Conservation (phyloP, 2,888 invertebrate genomes). For the Trachelus tabidus region DNA sequence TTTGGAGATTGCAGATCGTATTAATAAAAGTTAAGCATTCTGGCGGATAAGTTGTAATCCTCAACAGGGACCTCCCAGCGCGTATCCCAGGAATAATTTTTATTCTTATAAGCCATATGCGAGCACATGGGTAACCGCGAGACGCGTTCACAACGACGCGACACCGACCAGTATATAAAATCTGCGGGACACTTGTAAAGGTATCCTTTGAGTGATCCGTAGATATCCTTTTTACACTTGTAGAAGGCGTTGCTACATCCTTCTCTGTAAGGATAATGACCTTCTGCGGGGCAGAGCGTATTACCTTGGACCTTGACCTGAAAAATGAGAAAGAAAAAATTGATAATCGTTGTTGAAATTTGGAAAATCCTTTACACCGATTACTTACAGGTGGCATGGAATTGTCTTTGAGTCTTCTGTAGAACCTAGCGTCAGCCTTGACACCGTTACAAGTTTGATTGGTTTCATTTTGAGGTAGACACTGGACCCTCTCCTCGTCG, state of each 20-base stretch:
- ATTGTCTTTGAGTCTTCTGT: conserved; percentile 69
- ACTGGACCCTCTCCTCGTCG: conserved; percentile 79
- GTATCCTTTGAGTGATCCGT: conserved; percentile 73
- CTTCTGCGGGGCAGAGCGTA: conserved; percentile 75
- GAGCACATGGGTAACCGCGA: conserved; percentile 73
- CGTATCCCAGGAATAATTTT: conserved; percentile 32
- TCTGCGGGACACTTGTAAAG: conserved; percentile 82
- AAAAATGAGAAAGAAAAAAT: conserved; percentile 37
- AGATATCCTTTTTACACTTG: conserved; percentile 73
- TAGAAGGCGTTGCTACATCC: conserved; percentile 80
- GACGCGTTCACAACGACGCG: conserved; percentile 79
- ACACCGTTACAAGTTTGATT: conserved; percentile 70
- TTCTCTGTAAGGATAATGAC: conserved; percentile 77
- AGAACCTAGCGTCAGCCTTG: conserved; percentile 69
- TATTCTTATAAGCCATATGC: conserved; percentile 31
- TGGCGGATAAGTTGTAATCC: conserved; percentile 48
- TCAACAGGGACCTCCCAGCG: conserved; percentile 56
- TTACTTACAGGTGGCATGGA: conserved; percentile 72
- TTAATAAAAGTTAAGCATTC: conserved; percentile 38
- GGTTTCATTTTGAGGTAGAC: conserved; percentile 74
- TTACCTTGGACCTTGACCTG: conserved; percentile 74
- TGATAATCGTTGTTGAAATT: not conserved
- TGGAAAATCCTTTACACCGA: not conserved
- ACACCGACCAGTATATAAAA: conserved; percentile 82
- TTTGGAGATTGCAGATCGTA: not conserved